These are phyloP conservation scores for Amblyraja radiata DNA, from an alignment of 2,797 vertebrate species.

Conservation along the genomic window DNA sequence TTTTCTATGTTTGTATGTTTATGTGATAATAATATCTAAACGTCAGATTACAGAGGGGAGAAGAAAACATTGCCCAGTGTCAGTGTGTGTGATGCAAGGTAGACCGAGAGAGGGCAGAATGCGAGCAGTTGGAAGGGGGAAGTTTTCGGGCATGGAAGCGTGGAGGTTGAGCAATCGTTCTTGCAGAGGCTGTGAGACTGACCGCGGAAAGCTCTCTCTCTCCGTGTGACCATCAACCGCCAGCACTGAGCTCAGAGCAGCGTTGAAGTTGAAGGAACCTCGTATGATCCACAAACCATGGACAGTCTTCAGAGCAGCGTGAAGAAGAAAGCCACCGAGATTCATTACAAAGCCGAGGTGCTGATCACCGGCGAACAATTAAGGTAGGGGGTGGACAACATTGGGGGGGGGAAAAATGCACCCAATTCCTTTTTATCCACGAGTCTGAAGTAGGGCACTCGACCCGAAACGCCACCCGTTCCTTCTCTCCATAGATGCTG, in stretches of 20 bases:
- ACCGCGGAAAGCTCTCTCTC: background rate
- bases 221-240: background rate
- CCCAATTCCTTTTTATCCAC: too few relatives aligned
- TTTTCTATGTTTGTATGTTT: too few relatives aligned
- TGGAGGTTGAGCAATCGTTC: background rate
- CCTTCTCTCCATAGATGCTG: too few relatives aligned
- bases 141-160: background rate
- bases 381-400: conserved; percentile 56
- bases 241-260: background rate
- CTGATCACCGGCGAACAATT: conserved; percentile 84
- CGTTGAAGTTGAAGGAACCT: background rate
- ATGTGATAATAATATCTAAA: too few relatives aligned
- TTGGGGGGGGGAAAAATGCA: too few relatives aligned
- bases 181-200: background rate
- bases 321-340: conserved; percentile 58
- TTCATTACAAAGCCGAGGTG: conserved; percentile 71
- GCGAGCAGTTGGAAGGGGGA: background rate
- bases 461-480: too few relatives aligned
- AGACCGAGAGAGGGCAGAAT: conserved; percentile 36
- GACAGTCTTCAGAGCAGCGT: conserved; percentile 57
- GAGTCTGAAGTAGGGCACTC: too few relatives aligned
- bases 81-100: background rate
- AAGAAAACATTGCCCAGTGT: background rate
- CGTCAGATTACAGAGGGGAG: background rate
- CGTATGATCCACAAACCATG: conserved; percentile 47